These are phyloP conservation scores for Agrochola circellaris DNA, from an alignment of 2,888 invertebrate genomes.

Conservation along the genomic window DNA sequence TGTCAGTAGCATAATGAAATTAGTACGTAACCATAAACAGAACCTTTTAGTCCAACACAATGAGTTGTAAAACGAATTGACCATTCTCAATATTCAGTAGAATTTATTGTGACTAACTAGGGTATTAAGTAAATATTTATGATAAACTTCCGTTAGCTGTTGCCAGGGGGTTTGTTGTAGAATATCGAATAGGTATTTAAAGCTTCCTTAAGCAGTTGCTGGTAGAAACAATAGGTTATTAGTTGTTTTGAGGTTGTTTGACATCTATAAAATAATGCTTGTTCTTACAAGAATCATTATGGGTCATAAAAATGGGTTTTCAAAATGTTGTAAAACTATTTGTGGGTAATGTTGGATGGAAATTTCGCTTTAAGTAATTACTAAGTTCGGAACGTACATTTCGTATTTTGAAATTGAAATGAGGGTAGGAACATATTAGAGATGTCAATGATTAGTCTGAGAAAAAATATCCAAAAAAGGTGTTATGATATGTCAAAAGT, in stretches of 20 bases:
- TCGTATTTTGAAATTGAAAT: not conserved
- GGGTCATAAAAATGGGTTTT: not conserved
- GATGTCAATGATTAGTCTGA: not conserved
- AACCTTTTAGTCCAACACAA: constrained; percentile 16
- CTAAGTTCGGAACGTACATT: no score
- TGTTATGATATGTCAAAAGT: not conserved
- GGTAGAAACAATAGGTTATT: constrained; percentile 41
- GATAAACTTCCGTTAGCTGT: constrained; percentile 13
- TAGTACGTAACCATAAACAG: not conserved
- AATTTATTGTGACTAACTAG: not conserved
- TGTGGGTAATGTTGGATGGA: not conserved
- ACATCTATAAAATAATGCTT: not conserved
- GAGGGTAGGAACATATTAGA: not conserved
- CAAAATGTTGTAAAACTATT: not conserved
- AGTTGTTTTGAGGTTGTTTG: not conserved
- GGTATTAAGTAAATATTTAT: constrained; percentile 30
- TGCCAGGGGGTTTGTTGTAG: not conserved
- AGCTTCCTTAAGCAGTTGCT: constrained; percentile 13
- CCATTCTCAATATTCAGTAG: constrained; percentile 12
- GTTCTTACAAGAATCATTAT: not conserved
- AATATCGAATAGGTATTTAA: not conserved
- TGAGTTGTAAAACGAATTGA: constrained; percentile 36
- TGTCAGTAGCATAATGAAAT: not conserved
- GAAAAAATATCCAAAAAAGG: not conserved
- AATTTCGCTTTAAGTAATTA: constrained; percentile 4